phyloP scores from a whole-genome alignment of 2,797 vertebrate genomes.

The Arctocebus calabarensis region DNA sequence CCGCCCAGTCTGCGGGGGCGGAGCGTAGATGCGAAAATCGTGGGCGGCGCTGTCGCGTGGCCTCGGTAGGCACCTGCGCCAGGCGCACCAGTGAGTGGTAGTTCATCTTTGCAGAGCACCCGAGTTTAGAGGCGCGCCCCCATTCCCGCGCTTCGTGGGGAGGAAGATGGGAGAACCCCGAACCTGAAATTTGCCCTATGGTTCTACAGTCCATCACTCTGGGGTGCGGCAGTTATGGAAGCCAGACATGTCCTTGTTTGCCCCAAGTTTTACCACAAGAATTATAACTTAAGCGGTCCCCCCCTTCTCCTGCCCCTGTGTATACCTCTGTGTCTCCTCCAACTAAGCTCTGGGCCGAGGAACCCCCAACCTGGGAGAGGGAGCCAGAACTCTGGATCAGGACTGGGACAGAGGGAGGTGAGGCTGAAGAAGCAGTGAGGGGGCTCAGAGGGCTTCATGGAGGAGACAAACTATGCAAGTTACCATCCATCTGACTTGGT shows the following conservation, averaged over 20 bases:
- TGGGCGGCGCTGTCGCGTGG: not conserved
- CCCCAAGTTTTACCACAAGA: slow-evolving; percentile 14
- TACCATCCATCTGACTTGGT: not conserved
- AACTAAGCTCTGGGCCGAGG: not conserved
- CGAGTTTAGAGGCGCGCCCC: not conserved
- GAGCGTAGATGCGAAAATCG: not conserved
- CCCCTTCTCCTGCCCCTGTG: no score
- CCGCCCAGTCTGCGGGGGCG: slow-evolving; percentile 50
- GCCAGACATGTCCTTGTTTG: not conserved
- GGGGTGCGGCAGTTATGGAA: not conserved
- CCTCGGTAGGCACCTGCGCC: slow-evolving; percentile 61
- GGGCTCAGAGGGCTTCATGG: not conserved
- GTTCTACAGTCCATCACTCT: not conserved
- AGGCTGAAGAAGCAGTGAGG: not conserved
- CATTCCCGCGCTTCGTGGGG: not conserved
- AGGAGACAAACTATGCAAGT: not conserved
- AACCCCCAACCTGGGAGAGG: not conserved
- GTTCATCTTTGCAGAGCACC: not conserved
- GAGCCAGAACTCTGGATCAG: not conserved
- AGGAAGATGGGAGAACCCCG: not conserved
- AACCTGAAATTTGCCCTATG: not conserved
- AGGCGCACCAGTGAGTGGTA: not conserved
- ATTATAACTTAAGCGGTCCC: not conserved
- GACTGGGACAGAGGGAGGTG: not conserved
- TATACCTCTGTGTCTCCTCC: not conserved